Evolutionary conservation across 2,888 invertebrate species (phyloP).

Genomic region (Lithophane leautieri): DNA sequence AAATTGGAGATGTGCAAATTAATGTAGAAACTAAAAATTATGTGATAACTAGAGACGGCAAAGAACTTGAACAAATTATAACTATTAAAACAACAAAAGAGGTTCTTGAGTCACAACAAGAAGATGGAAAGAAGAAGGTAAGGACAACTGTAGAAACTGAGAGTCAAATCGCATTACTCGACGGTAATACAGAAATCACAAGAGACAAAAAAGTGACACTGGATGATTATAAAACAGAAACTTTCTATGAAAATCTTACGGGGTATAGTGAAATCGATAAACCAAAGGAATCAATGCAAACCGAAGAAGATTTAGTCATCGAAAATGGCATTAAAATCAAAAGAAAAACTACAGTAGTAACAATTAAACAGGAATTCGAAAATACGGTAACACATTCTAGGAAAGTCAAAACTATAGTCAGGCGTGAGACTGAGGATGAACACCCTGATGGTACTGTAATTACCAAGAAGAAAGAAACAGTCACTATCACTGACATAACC

Average conservation of each 20-base stretch:
- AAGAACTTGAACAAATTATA: constrained; percentile 79
- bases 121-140: constrained; percentile 79
- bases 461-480: constrained; percentile 85
- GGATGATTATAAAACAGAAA: constrained; percentile 79
- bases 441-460: constrained; percentile 84
- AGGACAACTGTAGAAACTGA: constrained; percentile 82
- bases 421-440: constrained; percentile 82
- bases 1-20: constrained; percentile 63
- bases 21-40: constrained; percentile 79
- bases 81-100: constrained; percentile 85
- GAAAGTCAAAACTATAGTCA: constrained; percentile 83
- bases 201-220: constrained; percentile 85
- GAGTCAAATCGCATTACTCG: constrained; percentile 80
- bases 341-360: constrained; percentile 82
- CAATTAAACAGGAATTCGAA: constrained; percentile 81
- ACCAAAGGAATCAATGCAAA: constrained; percentile 76
- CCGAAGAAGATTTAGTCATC: constrained; percentile 72
- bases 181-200: constrained; percentile 82
- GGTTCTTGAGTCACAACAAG: constrained; percentile 72
- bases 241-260: constrained; percentile 79
- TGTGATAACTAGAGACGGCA: constrained; percentile 74
- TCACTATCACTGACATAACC: constrained; percentile 83
- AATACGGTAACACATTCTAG: constrained; percentile 72
- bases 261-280: constrained; percentile 77
- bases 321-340: constrained; percentile 79